Evolutionary conservation across 2,888 invertebrate species (phyloP), one percentile per base, ranked within the genome.

Genomic region (Argyresthia goedartella): DNA sequence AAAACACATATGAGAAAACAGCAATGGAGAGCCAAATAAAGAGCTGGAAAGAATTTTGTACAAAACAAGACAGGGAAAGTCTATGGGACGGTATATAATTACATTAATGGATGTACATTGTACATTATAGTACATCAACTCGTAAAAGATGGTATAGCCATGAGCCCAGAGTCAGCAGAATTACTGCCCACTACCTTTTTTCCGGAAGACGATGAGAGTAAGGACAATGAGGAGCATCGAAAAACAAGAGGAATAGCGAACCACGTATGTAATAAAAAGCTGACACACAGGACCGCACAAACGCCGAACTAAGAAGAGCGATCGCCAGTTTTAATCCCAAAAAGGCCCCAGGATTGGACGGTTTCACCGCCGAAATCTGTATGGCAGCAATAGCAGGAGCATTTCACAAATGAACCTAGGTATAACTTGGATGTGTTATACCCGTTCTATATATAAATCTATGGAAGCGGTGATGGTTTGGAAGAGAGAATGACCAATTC

Each of bases 321-420:
- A 6, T 46, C 13, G 33, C 16, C 0, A 8, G 14, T 1, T 45
- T 56, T 8, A 56, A 52, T 39, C 56, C 54, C 8, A 54, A 54
- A 13, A 56, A 53, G 43, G 55, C 55, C 9, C 55, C 55, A 4
- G 55, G 55, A 8, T 15, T n/a, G 35, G 55, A 55, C 8, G 53
- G 52, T 0, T 53, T 53, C 33, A 55, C 55, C 1, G 52, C 55
- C 0, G 55, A 55, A 39, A 55, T 55, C 4, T 55, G 55, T 36
- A 1, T 10, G 8, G 25, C 8, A 1, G 53, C 43, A 0, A 42
- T 53, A 25, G 1, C 15, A 4, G n/a, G n/a, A 53, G 41, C 47
- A 50, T 8, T n/a, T 41, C 33, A 53, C 53, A 43, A 50, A 11
- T 3, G 15, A 10, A 1, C 50, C 55, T 1, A 53, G 52, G 13